Evolutionary conservation across 2,888 invertebrate species (phyloP).

Genomic region (Philhelius pedissequus): DNA sequence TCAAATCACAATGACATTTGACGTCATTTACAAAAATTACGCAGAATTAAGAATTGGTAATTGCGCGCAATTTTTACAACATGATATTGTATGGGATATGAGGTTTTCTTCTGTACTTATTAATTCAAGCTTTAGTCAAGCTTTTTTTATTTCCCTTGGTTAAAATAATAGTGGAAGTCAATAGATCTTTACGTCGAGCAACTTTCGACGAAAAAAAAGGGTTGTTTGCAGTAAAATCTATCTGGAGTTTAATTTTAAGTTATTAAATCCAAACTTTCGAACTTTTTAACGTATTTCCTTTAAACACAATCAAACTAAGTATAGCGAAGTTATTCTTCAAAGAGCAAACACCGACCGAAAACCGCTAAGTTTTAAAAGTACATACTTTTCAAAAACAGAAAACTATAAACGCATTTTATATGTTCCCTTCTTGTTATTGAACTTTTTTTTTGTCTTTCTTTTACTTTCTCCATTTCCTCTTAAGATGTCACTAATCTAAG

Average conservation of each 20-base stretch:
- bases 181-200: no score
- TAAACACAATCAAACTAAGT: neutral
- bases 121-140: no score
- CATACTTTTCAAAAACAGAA: neutral
- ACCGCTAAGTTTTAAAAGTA: neutral
- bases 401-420: neutral
- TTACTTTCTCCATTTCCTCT: neutral
- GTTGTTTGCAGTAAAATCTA: neutral
- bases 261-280: neutral
- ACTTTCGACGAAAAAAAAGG: no score
- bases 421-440: neutral
- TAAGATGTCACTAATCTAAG: constrained; percentile 34
- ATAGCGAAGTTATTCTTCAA: neutral
- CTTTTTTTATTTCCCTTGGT: no score
- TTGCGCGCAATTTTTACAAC: no score
- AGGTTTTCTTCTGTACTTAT: no score
- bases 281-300: neutral
- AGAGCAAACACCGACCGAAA: neutral
- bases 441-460: neutral
- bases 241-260: neutral
- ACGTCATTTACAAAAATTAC: no score
- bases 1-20: no score
- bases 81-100: no score
- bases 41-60: no score
- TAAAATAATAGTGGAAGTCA: no score